Base-by-base conservation (phyloP, 2,797 vertebrate species). In the Sparidentex hasta region DNA sequence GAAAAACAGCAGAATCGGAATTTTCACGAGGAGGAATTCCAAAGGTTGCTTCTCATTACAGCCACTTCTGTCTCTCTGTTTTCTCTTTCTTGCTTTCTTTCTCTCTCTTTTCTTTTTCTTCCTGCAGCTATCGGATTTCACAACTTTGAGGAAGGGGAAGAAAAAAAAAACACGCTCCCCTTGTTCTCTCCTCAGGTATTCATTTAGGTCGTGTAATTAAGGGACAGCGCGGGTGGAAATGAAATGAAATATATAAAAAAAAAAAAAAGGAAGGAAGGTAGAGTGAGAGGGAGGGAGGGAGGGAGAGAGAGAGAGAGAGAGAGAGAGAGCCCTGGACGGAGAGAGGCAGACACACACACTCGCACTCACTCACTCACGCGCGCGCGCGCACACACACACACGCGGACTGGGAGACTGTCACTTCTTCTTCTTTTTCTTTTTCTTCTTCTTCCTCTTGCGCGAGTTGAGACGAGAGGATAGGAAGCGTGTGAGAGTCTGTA, bases 21-120 rank as follows among this genome's bases (percentile, higher is more conserved):
- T 97, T 96, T 97, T 98, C 96, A 98, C 96, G 96, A 97, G 96
- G 95, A 97, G 96, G 96, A 99, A 99, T 98, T 98, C 98, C 98
- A 97, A 97, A 97, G 97, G 96, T 97, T 97, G 96, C 94, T 96
- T 97, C 96, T 97, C 97, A 97, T 97, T 96, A 96, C 96, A 97
- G 96, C 94, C 96, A 97, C 97, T 97, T 33, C 29, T 33, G 1
- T 33, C 29, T 33, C 97, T 96, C 44, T 29, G 29, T 29, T 33
- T 62, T 18, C 29, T 33, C 6, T 33, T 25, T 25, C 29, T 33
- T 33, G 7, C 29, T 44, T 9, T 55, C 29, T 29, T 29, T 29
- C 29, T 44, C 11, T 55, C 23, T 55, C 96, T 95, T 96, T 57
- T 4, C 23, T 11, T 25, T 6, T 20, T 6, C 9, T 97, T 95